Conservation (phyloP, 92 coral and sea anemone genomes). For the Phymanthus crucifer region DNA sequence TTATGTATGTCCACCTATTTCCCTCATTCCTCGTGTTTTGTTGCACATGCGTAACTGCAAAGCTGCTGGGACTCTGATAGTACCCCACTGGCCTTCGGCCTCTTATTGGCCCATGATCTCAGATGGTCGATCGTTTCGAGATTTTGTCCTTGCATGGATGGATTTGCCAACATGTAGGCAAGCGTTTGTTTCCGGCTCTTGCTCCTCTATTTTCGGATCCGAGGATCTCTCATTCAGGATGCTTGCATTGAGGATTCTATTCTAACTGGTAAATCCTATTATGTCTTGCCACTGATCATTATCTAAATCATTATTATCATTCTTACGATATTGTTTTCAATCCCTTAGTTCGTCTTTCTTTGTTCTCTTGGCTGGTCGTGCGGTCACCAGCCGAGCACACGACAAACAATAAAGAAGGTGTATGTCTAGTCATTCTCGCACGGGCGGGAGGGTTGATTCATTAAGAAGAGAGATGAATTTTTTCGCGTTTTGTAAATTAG, state of each 20-base stretch:
- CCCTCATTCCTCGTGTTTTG: slow-evolving; percentile 37
- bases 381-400: slow-evolving; percentile 16
- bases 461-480: slow-evolving; percentile 15
- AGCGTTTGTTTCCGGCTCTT: neutral
- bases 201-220: neutral
- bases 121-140: slow-evolving; percentile 9
- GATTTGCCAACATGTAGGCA: neutral
- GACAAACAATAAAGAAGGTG: slow-evolving; percentile 5
- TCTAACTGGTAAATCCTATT: neutral
- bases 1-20: slow-evolving; percentile 46
- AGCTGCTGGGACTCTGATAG: slow-evolving; percentile 36
- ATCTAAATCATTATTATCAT: neutral
- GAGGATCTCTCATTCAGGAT: slow-evolving; percentile 30
- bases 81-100: slow-evolving; percentile 40
- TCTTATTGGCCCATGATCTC: slow-evolving; percentile 36
- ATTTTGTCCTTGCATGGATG: slow-evolving; percentile 7
- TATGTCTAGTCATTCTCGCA: neutral
- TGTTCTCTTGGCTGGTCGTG: slow-evolving; percentile 34
- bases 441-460: neutral
- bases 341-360: slow-evolving; percentile 3
- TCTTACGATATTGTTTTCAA: neutral
- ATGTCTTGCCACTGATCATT: neutral
- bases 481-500: slow-evolving; percentile 32
- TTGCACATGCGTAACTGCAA: slow-evolving; percentile 36
- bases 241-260: slow-evolving; percentile 31